These are phyloP conservation scores for Epiblema foenella DNA, from an alignment of 2,888 invertebrate genomes.

Conservation along the genomic window DNA sequence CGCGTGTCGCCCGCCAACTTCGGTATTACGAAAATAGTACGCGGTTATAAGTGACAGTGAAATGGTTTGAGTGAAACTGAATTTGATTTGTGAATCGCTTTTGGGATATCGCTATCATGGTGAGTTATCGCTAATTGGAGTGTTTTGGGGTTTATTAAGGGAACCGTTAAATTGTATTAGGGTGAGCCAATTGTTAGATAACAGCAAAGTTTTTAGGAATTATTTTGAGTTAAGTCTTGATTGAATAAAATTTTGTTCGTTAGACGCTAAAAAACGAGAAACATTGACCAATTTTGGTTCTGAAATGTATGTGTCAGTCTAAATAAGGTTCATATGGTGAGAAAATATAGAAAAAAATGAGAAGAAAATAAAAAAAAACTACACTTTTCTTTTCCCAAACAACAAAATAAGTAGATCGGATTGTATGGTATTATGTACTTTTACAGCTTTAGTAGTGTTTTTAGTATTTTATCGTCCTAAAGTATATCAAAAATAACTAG, in stretches of 20 bases:
- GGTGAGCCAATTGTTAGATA: constrained; percentile 26
- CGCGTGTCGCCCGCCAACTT: constrained; percentile 26
- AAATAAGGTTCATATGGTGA: no score
- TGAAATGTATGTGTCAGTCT: no score
- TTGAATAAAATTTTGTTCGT: no score
- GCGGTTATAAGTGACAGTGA: constrained; percentile 30
- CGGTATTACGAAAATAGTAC: constrained; percentile 41
- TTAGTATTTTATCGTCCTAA: no score
- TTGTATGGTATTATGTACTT: not conserved
- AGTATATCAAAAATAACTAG: no score
- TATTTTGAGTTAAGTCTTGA: not conserved
- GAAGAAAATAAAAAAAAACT: no score
- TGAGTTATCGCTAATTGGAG: constrained; percentile 38
- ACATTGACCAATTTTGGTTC: no score
- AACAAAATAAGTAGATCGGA: not conserved
- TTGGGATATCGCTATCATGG: constrained; percentile 35
- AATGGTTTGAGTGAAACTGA: constrained; percentile 32
- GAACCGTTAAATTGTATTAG: constrained; percentile 16
- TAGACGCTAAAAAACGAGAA: no score
- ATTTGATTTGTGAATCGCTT: constrained; percentile 17
- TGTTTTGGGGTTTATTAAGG: constrained; percentile 27
- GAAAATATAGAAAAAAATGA: no score
- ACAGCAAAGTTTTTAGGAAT: not conserved
- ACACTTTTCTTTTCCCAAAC: no score
- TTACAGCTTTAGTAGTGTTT: not conserved